These are phyloP conservation scores for Apodemus agrarius DNA, from an alignment of 2,797 vertebrate species.

Conservation along the genomic window DNA sequence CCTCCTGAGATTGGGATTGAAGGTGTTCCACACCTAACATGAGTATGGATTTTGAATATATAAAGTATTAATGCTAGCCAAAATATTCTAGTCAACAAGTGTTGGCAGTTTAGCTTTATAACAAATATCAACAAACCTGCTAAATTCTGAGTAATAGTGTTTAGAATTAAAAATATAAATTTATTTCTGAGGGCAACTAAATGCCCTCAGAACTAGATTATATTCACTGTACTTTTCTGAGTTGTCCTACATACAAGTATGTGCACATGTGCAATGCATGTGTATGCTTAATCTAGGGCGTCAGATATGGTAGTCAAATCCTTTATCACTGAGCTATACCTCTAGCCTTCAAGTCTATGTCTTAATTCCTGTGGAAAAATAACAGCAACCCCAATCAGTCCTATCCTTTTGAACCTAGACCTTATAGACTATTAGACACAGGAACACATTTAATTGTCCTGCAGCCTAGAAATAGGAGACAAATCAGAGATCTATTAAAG, in stretches of 20 bases:
- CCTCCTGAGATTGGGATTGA: not conserved
- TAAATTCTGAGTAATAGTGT: not conserved
- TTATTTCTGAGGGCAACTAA: not conserved
- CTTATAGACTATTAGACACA: conserved; percentile 1
- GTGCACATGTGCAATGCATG: too few species aligned
- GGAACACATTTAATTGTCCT: not conserved
- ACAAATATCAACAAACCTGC: not conserved
- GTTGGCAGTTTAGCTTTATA: not conserved
- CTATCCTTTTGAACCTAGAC: not conserved
- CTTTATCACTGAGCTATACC: not conserved
- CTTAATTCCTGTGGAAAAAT: conserved; percentile 86
- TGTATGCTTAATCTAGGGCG: not conserved
- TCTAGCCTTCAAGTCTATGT: conserved; percentile 78
- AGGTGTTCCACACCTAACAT: not conserved
- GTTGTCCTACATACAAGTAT: not conserved
- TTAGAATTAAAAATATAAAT: not conserved
- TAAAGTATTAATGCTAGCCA: not conserved
- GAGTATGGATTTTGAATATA: not conserved
- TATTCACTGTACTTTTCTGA: not conserved
- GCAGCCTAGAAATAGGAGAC: not conserved
- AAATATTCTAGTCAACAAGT: not conserved
- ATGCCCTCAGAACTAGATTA: not conserved
- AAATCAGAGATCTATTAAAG: not conserved
- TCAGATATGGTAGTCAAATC: not conserved
- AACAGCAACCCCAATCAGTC: not conserved